These are phyloP conservation scores for Horisme vitalbata DNA, from an alignment of 2,888 invertebrate species.

Conservation along the genomic window DNA sequence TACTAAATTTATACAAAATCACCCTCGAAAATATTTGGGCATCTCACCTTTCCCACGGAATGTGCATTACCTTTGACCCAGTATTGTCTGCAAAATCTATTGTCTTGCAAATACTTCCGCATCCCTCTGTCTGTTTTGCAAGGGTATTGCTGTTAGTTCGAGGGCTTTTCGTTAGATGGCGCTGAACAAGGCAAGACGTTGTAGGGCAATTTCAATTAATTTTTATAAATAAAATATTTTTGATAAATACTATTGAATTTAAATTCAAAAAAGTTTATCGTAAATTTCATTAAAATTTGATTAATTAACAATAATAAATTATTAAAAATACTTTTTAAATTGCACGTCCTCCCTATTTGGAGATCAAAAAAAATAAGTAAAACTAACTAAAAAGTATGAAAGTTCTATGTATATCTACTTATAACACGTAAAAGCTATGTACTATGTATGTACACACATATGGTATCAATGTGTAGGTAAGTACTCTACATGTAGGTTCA, in stretches of 20 bases:
- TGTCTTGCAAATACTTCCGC: slow-evolving; percentile 67
- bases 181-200: slow-evolving; percentile 27
- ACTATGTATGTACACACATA: neutral
- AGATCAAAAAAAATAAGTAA: too few species aligned
- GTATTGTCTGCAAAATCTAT: slow-evolving; percentile 66
- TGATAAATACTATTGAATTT: too few species aligned
- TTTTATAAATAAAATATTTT: too few species aligned
- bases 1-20: slow-evolving; percentile 67
- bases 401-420: too few species aligned
- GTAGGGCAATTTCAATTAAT: neutral
- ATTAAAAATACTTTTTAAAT: too few species aligned
- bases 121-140: slow-evolving; percentile 52
- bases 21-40: slow-evolving; percentile 55
- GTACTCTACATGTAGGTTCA: slow-evolving; percentile 2
- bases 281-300: too few species aligned
- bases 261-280: too few species aligned
- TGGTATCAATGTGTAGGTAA: neutral
- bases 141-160: slow-evolving; percentile 50
- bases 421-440: too few species aligned
- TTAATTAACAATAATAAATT: too few species aligned
- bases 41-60: slow-evolving; percentile 57
- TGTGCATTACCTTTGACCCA: slow-evolving; percentile 59
- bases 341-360: too few species aligned
- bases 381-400: too few species aligned
- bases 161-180: slow-evolving; percentile 54